These are phyloP conservation scores for Potamilus streckersoni DNA, from an alignment of 1,140 invertebrate species.

Conservation along the genomic window DNA sequence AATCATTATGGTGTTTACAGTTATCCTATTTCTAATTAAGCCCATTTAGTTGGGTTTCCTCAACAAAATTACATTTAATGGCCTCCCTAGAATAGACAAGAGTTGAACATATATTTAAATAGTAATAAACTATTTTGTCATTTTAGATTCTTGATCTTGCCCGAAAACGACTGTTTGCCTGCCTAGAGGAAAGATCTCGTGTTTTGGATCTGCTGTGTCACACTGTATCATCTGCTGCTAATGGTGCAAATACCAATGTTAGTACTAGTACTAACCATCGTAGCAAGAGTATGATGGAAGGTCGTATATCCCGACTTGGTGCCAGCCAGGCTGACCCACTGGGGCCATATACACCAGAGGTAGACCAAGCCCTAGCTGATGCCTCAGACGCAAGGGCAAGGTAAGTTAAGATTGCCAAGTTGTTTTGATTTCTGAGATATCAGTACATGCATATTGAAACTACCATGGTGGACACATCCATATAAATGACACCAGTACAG, in stretches of 20 bases:
- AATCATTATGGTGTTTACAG: too few relatives aligned
- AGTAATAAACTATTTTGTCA: conserved; percentile 1
- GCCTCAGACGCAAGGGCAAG: conserved; percentile 53
- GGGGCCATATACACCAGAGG: conserved; percentile 65
- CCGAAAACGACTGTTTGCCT: conserved; percentile 55
- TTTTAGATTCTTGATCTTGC: conserved; percentile 58
- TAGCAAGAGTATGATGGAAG: conserved; percentile 39
- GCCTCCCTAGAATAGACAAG: too few relatives aligned
- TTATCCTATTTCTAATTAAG: too few relatives aligned
- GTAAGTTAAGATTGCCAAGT: too few relatives aligned
- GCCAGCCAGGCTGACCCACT: conserved; percentile 53
- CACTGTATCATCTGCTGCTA: conserved; percentile 47
- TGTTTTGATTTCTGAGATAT: too few relatives aligned
- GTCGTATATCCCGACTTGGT: conserved; percentile 38
- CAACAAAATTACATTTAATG: too few relatives aligned
- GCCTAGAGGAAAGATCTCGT: conserved; percentile 61
- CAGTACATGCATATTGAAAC: too few relatives aligned
- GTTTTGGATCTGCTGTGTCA: conserved; percentile 66
- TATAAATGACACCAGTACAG: too few relatives aligned
- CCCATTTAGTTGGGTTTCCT: too few relatives aligned
- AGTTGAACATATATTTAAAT: background rate
- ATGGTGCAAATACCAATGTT: conserved; percentile 18
- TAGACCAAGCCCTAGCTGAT: conserved; percentile 57
- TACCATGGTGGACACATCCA: too few relatives aligned
- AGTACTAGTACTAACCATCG: conserved; percentile 20